Conservation (phyloP, 2,888 invertebrate genomes). For the Peribatodes rhomboidaria region DNA sequence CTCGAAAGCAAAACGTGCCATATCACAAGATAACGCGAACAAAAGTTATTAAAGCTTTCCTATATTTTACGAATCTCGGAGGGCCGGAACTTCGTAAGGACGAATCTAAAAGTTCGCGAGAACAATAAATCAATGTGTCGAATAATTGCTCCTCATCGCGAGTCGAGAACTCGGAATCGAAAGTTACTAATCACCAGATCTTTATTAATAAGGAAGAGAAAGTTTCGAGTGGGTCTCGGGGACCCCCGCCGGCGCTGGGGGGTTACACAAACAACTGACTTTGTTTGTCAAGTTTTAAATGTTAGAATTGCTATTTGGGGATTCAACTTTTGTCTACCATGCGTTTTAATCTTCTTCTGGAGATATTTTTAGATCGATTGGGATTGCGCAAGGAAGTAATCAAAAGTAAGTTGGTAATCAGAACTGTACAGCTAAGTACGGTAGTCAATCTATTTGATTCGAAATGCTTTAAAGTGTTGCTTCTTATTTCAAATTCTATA, state of each 20-base stretch:
- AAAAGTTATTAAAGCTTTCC: constrained; percentile 63
- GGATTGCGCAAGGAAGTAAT: too few species aligned
- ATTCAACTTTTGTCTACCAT: constrained; percentile 22
- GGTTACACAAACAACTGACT: constrained; percentile 26
- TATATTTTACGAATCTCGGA: constrained; percentile 47
- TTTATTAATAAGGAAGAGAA: constrained; percentile 72
- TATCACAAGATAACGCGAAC: constrained; percentile 64
- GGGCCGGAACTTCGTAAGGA: constrained; percentile 63
- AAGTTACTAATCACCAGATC: constrained; percentile 81
- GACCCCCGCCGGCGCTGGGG: constrained; percentile 24
- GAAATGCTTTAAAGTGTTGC: too few species aligned
- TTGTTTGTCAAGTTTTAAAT: constrained; percentile 31
- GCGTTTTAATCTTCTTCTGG: constrained; percentile 14
- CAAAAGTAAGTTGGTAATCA: too few species aligned
- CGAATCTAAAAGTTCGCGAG: constrained; percentile 48
- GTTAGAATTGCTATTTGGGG: constrained; percentile 28
- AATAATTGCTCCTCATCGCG: constrained; percentile 75
- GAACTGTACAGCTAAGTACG: too few species aligned
- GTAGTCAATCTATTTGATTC: too few species aligned
- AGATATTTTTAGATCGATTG: constrained; percentile 5
- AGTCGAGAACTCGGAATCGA: constrained; percentile 71
- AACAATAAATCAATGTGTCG: constrained; percentile 86
- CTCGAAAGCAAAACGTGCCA: constrained; percentile 62
- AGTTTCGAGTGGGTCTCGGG: constrained; percentile 43
- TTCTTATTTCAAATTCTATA: too few species aligned